These are phyloP conservation scores for Drosophila teissieri DNA, from an alignment of 1,140 invertebrate genomes.

Conservation along the genomic window DNA sequence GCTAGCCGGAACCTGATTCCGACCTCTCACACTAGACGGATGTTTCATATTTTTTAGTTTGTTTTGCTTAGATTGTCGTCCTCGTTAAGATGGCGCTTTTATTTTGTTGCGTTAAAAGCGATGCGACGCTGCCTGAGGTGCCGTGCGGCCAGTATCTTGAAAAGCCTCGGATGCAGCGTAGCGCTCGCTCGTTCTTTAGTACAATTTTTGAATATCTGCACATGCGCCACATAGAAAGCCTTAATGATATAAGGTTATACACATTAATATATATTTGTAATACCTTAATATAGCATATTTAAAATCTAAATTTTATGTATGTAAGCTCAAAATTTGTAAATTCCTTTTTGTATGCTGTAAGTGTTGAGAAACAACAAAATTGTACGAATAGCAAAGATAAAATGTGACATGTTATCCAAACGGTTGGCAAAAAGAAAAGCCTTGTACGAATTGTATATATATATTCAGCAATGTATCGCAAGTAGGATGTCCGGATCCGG, in stretches of 20 bases:
- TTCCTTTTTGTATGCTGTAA: constrained; percentile 46
- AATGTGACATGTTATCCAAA: constrained; percentile 28
- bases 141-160: not conserved
- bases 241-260: constrained; percentile 43
- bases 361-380: constrained; percentile 38
- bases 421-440: constrained; percentile 1
- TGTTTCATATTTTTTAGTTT: not conserved
- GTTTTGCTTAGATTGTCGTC: no score
- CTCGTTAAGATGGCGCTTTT: not conserved
- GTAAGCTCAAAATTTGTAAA: constrained; percentile 73
- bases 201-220: constrained; percentile 50
- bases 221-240: constrained; percentile 24
- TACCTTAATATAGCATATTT: constrained; percentile 36
- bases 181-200: constrained; percentile 28
- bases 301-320: constrained; percentile 65
- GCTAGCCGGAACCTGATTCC: constrained; percentile 47
- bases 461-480: constrained; percentile 25
- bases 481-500: constrained; percentile 11
- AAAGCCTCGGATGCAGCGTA: not conserved
- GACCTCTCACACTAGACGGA: constrained; percentile 15
- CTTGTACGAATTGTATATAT: constrained; percentile 19
- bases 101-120: constrained; percentile 16
- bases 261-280: constrained; percentile 43
- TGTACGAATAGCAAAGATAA: constrained; percentile 37
- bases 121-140: constrained; percentile 6